Conservation (phyloP, 2,888 invertebrate species). For the Cephus runcator region DNA sequence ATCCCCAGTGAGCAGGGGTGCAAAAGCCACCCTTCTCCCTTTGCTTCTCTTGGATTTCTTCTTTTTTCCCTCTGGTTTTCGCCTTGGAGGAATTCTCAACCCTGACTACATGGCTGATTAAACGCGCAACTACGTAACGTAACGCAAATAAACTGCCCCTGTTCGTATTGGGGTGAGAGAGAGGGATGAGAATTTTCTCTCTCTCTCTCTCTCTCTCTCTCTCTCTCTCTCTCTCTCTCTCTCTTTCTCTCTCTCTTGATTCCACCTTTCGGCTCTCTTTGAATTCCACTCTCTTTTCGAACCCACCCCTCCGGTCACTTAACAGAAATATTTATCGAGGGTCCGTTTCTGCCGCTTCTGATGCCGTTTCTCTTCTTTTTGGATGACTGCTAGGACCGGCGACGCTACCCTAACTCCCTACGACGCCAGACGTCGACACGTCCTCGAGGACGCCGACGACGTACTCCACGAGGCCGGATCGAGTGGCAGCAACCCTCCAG, state of each 20-base stretch:
- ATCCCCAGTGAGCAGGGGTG: neutral
- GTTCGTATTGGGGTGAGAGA: neutral
- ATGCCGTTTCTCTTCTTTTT: conserved; percentile 25
- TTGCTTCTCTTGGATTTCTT: conserved; percentile 19
- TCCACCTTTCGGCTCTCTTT: conserved; percentile 62
- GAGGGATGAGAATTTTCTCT: neutral
- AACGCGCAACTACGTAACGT: conserved; percentile 64
- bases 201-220: no score
- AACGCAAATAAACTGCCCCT: conserved; percentile 59
- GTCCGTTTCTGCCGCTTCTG: conserved; percentile 15
- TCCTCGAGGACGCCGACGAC: neutral
- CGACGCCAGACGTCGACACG: conserved; percentile 19
- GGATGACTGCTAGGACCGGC: conserved; percentile 23
- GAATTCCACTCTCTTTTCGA: conserved; percentile 42
- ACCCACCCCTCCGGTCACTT: conserved; percentile 55
- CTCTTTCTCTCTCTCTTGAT: conserved; percentile 46
- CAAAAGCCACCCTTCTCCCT: neutral
- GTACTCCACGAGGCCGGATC: neutral
- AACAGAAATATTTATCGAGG: conserved; percentile 64
- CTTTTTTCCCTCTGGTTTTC: conserved; percentile 47
- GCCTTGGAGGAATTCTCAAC: conserved; percentile 27
- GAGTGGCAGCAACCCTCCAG: neutral
- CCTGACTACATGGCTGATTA: conserved; percentile 58
- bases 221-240: neutral
- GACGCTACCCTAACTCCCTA: neutral